Evolutionary conservation across 2,888 invertebrate genomes (phyloP).

Genomic region (Drosophila neonasuta): DNA sequence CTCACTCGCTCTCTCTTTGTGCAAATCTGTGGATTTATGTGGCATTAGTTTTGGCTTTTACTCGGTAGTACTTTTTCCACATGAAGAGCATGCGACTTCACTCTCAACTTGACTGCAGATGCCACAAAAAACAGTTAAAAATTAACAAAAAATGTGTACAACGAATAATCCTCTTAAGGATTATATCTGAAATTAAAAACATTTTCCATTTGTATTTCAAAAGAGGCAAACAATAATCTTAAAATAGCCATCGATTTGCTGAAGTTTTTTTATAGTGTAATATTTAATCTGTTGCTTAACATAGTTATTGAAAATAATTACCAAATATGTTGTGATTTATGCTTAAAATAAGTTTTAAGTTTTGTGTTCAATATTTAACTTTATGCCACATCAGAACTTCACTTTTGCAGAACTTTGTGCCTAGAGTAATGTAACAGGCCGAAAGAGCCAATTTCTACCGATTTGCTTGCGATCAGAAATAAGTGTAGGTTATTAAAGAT

Average conservation of each 20-base stretch:
- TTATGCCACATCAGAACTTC: too few species aligned
- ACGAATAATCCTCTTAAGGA: conserved; percentile 11
- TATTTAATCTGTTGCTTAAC: too few species aligned
- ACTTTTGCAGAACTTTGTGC: too few species aligned
- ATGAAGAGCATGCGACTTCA: neutral
- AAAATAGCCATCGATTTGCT: neutral
- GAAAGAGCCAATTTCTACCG: too few species aligned
- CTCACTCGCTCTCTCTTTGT: neutral
- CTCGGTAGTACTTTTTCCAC: neutral
- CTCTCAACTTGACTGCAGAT: neutral
- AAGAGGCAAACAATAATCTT: neutral
- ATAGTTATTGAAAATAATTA: too few species aligned
- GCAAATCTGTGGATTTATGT: conserved; percentile 61
- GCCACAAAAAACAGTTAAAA: neutral
- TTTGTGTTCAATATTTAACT: too few species aligned
- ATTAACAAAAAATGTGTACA: conserved; percentile 3
- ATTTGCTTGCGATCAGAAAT: too few species aligned
- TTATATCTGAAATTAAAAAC: neutral
- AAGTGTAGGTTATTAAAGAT: too few species aligned
- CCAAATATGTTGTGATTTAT: too few species aligned
- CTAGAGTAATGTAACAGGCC: too few species aligned
- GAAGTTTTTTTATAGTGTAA: neutral
- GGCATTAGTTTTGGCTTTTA: conserved; percentile 37
- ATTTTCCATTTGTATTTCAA: neutral
- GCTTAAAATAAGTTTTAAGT: too few species aligned